Conservation (phyloP, 1,140 invertebrate genomes). For the Bombus soroeensis region DNA sequence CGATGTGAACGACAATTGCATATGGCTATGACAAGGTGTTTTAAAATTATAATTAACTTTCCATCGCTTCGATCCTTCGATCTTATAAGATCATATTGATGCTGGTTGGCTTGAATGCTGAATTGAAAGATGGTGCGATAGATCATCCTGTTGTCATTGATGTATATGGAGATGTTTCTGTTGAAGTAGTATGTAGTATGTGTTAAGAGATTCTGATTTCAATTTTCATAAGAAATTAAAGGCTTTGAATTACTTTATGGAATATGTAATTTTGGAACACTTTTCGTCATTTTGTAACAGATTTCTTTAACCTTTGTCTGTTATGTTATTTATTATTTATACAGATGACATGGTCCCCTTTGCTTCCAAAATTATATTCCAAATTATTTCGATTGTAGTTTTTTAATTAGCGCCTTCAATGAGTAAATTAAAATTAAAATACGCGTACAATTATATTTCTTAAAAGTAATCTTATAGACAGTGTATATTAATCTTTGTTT, state of each 20-base stretch:
- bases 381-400: not conserved
- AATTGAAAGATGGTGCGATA: not conserved
- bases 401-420: too few relatives aligned
- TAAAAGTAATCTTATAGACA: too few relatives aligned
- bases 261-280: too few relatives aligned
- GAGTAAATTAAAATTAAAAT: not conserved
- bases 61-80: not conserved
- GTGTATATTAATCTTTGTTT: not conserved
- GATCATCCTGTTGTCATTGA: not conserved
- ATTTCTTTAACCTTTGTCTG: not conserved
- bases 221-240: not conserved
- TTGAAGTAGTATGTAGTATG: too few relatives aligned
- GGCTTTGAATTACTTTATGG: not conserved
- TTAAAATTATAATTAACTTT: conserved; percentile 27
- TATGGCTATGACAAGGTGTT: not conserved
- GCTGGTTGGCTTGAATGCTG: not conserved
- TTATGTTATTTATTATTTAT: not conserved
- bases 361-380: not conserved
- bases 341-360: not conserved
- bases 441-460: too few relatives aligned
- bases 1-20: not conserved
- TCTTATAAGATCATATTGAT: not conserved
- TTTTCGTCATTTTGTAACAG: not conserved
- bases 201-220: not conserved
- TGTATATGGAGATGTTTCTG: not conserved